Evolutionary conservation across 2,888 invertebrate species (phyloP), one percentile per base, ranked within the genome.

Genomic region (Drosophila quasianomalipes): DNA sequence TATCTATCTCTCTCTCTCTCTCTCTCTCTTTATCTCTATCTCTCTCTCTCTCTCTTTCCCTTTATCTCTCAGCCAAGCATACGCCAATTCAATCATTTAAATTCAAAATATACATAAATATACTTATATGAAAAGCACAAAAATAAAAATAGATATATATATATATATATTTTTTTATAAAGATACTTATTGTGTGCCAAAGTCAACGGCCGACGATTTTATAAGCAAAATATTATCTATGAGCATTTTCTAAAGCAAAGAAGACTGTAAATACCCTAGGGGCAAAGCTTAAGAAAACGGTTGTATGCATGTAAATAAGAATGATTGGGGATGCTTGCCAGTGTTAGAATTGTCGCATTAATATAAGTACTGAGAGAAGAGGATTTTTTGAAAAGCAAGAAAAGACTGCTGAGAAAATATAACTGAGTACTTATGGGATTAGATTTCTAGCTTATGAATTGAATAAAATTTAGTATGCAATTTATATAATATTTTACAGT

Each of bases 51-150:
- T 55, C 49, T 33, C 44, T 33, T 12, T 51, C 30, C 41, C 44
- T 66, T 31, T 44, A 51, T 53, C 14, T 12, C 51, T 6, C n/a
- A 41, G 41, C 12, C 55, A 37, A 64, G 63, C 74, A 85, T 67
- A 76, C 76, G 81, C 70, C 89, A 82, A 87, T 90, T 87, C 87
- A 87, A 87, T 87, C 84, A 87, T 87, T 87, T 89, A 86, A 82
- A 89, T 90, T 89, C 79, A 70, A 76, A 83, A 87, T 83, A 79
- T 70, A 85, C 70, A 80, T 83, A 79, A 90, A 90, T 74, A 78
- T 74, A 76, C 72, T 73, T 76, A 59, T 49, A 60, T 63, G 71
- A 52, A 64, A 57, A 47, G 57, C 35, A 67, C 14, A 28, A 37
- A 53, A 67, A 79, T 53, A 69, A 59, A 53, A 41, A 44, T 55